Base-by-base conservation (phyloP, 1,140 invertebrate genomes). In the Procambarus virginalis region DNA sequence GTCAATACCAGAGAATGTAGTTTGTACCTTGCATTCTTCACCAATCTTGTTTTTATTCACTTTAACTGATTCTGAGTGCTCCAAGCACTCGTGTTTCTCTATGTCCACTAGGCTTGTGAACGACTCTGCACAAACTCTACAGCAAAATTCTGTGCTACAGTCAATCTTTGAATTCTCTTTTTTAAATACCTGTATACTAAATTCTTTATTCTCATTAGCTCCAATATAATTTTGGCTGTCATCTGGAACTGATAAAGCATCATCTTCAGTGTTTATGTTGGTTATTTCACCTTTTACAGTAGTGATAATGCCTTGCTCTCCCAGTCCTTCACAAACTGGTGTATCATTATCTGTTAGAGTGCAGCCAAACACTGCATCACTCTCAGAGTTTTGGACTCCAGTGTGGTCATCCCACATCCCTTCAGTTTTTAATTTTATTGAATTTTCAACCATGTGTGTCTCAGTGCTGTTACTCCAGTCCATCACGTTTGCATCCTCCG, bases 41-140 rank as follows among this genome's bases (percentile, higher is more conserved):
- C 4, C 17, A 20, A 20, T 22, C 51, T 81, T 81, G 10, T 10
- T 55, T 51, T 81, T 60, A 34, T 9, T 81, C 8, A 51, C 46
- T 60, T 73, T 22, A 8, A 86, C 75, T 45, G 84, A 86, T 55
- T 49, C 51, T 46, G 84, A 73, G 20, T 86, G 84, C 14, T 34
- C 12, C 6, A 73, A 51, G 3, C n/a, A n/a, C 51, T 86, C 70
- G 51, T 86, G 84, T 12, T 58, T 14, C 12, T 86, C 84, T n/a
- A 76, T 49, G n/a, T 78, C 84, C 10, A 9, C 34, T 46, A 78
- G 73, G 0, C 49, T 77, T n/a, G 2, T 46, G 75, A 60, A 86
- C 12, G 45, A n/a, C 10, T 76, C 51, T 46, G 49, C 55, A 76
- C 84, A 86, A 20, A 86, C 45, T 0, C 75, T 51, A 60, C 84